These are phyloP conservation scores for Marisa cornuarietis DNA, from an alignment of 1,140 invertebrate species.

Conservation along the genomic window DNA sequence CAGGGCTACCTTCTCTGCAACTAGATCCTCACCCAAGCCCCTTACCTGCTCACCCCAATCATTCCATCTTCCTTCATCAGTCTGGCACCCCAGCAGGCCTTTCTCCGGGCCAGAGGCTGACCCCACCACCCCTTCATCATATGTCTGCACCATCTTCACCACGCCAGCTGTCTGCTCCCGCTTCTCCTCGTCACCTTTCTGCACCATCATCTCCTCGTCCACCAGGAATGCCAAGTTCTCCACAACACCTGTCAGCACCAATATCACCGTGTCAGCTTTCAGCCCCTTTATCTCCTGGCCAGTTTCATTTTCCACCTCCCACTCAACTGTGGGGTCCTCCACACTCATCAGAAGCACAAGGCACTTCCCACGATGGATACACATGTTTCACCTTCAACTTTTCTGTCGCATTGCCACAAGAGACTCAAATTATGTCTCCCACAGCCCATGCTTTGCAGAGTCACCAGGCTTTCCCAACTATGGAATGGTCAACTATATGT, in stretches of 20 bases:
- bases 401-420: constrained; percentile 12
- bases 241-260: constrained; percentile 14
- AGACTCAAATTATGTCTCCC: background rate
- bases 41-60: background rate
- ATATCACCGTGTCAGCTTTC: constrained; percentile 15
- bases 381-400: constrained; percentile 26
- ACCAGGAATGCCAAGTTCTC: constrained; percentile 6
- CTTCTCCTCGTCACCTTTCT: constrained; percentile 15
- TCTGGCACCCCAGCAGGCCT: background rate
- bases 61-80: background rate
- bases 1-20: background rate
- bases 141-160: constrained; percentile 21
- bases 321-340: background rate
- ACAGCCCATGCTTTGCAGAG: background rate
- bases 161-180: constrained; percentile 11
- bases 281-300: background rate
- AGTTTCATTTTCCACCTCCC: background rate
- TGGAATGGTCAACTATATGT: background rate
- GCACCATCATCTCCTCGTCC: constrained; percentile 14
- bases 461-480: background rate
- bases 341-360: background rate
- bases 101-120: background rate
- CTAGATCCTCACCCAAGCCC: background rate
- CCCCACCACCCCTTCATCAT: constrained; percentile 12
- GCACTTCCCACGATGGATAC: constrained; percentile 1